Conservation (phyloP, 2,113 vertebrate genomes). For the Marmota monax region DNA sequence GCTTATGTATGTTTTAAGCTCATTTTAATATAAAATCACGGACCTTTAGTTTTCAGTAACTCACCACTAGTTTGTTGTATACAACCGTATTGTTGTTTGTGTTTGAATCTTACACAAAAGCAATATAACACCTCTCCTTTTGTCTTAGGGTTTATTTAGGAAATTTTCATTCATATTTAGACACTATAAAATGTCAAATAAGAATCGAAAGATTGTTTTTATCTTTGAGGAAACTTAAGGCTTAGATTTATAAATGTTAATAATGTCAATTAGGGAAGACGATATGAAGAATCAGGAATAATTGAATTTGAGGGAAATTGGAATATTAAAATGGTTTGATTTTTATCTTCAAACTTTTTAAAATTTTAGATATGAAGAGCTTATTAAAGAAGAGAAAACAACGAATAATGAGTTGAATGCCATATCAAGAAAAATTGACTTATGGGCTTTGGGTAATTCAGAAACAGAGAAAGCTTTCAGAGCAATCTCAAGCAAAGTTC, state of each 20-base stretch:
- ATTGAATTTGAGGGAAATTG: constrained; percentile 28
- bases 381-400: constrained; percentile 92
- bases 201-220: constrained; percentile 40
- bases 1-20: constrained; percentile 88
- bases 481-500: constrained; percentile 81
- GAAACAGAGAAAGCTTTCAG: constrained; percentile 78
- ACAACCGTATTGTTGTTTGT: constrained; percentile 30
- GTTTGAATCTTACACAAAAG: constrained; percentile 49
- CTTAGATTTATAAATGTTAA: constrained; percentile 58
- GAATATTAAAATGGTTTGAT: not conserved
- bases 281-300: not conserved
- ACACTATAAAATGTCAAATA: constrained; percentile 41
- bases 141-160: constrained; percentile 34
- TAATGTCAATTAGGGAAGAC: not conserved
- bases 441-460: constrained; percentile 87
- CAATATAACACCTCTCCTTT: not conserved
- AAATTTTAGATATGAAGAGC: constrained; percentile 91
- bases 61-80: not conserved
- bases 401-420: constrained; percentile 90
- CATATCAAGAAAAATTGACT: constrained; percentile 93
- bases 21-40: constrained; percentile 48
- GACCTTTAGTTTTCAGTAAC: constrained; percentile 12
- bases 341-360: constrained; percentile 60
- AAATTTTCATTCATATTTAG: constrained; percentile 55
- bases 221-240: not conserved